Evolutionary conservation across 2,888 invertebrate species (phyloP).

Genomic region (Torymus aiolomorphi): DNA sequence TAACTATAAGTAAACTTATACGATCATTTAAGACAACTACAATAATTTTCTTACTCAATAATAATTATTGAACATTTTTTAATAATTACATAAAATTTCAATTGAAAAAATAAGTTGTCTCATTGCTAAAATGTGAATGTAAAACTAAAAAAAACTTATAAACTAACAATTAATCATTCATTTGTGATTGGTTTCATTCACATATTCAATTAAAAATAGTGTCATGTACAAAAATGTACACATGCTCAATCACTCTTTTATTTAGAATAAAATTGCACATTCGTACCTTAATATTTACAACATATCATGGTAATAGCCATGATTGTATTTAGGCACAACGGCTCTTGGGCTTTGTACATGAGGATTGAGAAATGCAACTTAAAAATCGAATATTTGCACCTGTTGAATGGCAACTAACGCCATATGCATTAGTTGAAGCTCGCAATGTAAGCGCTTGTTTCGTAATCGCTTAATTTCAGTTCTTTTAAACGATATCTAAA

Average conservation of each 20-base stretch:
- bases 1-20: constrained; percentile 10
- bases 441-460: not conserved
- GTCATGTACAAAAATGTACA: constrained; percentile 57
- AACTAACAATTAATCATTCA: too few relatives aligned
- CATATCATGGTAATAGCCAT: constrained; percentile 3
- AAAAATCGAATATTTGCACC: constrained; percentile 64
- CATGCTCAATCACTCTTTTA: constrained; percentile 27
- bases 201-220: constrained; percentile 43
- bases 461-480: too few relatives aligned
- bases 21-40: not conserved
- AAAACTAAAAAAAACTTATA: too few relatives aligned
- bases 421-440: constrained; percentile 34
- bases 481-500: too few relatives aligned
- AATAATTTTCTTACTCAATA: too few relatives aligned
- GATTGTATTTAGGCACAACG: constrained; percentile 65
- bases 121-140: too few relatives aligned
- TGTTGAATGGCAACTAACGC: constrained; percentile 36
- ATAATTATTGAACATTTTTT: too few relatives aligned
- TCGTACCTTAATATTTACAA: constrained; percentile 36
- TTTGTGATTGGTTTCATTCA: constrained; percentile 26
- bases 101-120: too few relatives aligned
- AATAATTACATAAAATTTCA: too few relatives aligned
- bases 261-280: constrained; percentile 35
- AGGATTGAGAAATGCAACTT: constrained; percentile 58
- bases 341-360: constrained; percentile 63